Percentiles rank a stretch among this genome's conserved stretches.
Conservation (phyloP, 2,797 vertebrate genomes). For the Triplophysa yarkandensis region DNA sequence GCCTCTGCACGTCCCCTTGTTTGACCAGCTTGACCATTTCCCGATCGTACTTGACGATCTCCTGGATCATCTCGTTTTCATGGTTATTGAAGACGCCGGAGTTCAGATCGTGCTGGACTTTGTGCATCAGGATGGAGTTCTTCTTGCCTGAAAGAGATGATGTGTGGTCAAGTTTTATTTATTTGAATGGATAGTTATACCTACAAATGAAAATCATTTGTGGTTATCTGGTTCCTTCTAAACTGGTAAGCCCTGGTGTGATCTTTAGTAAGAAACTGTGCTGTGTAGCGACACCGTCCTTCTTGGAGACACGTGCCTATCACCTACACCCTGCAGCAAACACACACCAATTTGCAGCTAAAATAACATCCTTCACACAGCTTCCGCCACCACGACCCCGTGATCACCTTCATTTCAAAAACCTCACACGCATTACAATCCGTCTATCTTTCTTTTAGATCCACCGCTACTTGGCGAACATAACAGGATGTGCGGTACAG, state of each 20-base stretch:
- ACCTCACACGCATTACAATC: slow-evolving; percentile 36
- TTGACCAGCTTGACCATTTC: slow-evolving; percentile 97
- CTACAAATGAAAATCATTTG: no score
- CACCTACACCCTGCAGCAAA: slow-evolving; percentile 17
- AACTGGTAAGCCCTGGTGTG: no score
- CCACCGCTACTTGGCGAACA: not conserved
- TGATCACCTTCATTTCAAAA: slow-evolving; percentile 35
- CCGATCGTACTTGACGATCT: slow-evolving; percentile 97
- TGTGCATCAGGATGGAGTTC: slow-evolving; percentile 96
- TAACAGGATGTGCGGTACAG: not conserved
- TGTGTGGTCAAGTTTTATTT: not conserved
- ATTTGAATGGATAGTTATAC: not conserved
- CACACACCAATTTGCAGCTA: slow-evolving; percentile 51
- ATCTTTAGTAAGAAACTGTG: no score
- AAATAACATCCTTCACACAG: slow-evolving; percentile 50
- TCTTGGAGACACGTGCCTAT: slow-evolving; percentile 23
- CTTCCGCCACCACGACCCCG: slow-evolving; percentile 28
- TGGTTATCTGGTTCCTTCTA: no score
- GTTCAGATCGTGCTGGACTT: slow-evolving; percentile 96
- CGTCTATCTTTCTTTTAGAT: not conserved
- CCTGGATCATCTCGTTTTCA: slow-evolving; percentile 98
- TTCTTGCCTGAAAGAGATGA: slow-evolving; percentile 86
- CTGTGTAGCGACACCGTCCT: slow-evolving; percentile 56
- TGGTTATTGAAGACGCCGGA: slow-evolving; percentile 96
- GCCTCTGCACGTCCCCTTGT: slow-evolving; percentile 85